Evolutionary conservation across 2,888 invertebrate species (phyloP).

Genomic region (Hybos culiciformis): DNA sequence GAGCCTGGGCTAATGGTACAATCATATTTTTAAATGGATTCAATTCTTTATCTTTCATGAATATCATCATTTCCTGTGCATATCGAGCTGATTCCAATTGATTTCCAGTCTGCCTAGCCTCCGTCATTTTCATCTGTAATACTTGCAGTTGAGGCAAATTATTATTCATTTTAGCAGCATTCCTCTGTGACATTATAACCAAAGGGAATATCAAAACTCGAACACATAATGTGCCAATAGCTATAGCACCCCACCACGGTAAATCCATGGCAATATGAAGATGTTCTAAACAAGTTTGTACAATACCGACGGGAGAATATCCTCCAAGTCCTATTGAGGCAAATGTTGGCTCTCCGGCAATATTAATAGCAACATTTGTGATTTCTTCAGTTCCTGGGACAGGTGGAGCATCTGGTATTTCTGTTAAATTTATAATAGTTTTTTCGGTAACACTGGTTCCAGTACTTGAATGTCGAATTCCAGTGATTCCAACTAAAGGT

Average conservation of each 20-base stretch:
- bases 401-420: conserved; percentile 26
- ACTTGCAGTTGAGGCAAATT: conserved; percentile 73
- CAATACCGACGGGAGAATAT: conserved; percentile 66
- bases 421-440: conserved; percentile 19
- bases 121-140: conserved; percentile 70
- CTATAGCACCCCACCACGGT: conserved; percentile 90
- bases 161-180: conserved; percentile 68
- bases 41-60: conserved; percentile 69
- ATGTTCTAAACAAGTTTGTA: conserved; percentile 68
- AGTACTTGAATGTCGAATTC: conserved; percentile 23
- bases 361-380: conserved; percentile 15
- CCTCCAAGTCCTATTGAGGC: conserved; percentile 71
- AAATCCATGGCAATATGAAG: conserved; percentile 66
- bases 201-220: conserved; percentile 71
- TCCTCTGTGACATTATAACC: conserved; percentile 67
- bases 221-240: conserved; percentile 63
- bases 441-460: conserved; percentile 14
- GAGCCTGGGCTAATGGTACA: conserved; percentile 68
- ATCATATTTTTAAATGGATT: conserved; percentile 69
- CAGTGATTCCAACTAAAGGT: neutral
- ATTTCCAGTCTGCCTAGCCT: conserved; percentile 76
- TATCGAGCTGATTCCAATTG: conserved; percentile 59
- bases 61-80: conserved; percentile 62
- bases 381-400: conserved; percentile 9
- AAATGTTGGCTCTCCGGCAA: conserved; percentile 59